These are phyloP conservation scores for Steinernema scapterisci DNA, from an alignment of 2,888 invertebrate species.

Conservation along the genomic window DNA sequence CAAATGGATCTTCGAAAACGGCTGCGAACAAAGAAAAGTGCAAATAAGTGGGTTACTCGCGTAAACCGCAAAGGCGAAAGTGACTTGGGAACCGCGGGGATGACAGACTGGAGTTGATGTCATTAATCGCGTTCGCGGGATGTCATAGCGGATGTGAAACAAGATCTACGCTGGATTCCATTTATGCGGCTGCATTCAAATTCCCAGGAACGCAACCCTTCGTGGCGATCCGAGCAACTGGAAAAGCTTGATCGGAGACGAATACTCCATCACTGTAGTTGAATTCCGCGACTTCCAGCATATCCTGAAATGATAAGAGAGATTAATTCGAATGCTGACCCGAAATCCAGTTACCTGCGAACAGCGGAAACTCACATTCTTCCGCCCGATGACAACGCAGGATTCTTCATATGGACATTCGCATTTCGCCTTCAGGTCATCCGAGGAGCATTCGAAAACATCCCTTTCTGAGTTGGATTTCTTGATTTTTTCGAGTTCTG, in stretches of 20 bases:
- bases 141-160: constrained; percentile 28
- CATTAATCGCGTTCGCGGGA: constrained; percentile 21
- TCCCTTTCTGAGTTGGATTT: neutral
- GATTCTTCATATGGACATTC: constrained; percentile 3
- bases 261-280: neutral
- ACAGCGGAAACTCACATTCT: neutral
- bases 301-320: constrained; percentile 7
- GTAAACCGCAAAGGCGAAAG: constrained; percentile 22
- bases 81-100: neutral
- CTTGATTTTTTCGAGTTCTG: neutral
- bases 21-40: constrained; percentile 28
- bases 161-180: constrained; percentile 24
- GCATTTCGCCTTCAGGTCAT: neutral
- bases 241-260: neutral
- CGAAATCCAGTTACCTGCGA: neutral
- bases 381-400: neutral
- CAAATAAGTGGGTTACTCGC: constrained; percentile 29
- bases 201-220: neutral
- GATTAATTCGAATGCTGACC: neutral
- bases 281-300: neutral
- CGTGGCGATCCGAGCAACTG: neutral
- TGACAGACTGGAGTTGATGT: neutral
- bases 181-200: neutral
- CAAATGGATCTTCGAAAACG: constrained; percentile 22
- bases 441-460: constrained; percentile 3